phyloP scores from a whole-genome alignment of 1,140 invertebrate genomes.

The Aphaenogaster floridana region DNA sequence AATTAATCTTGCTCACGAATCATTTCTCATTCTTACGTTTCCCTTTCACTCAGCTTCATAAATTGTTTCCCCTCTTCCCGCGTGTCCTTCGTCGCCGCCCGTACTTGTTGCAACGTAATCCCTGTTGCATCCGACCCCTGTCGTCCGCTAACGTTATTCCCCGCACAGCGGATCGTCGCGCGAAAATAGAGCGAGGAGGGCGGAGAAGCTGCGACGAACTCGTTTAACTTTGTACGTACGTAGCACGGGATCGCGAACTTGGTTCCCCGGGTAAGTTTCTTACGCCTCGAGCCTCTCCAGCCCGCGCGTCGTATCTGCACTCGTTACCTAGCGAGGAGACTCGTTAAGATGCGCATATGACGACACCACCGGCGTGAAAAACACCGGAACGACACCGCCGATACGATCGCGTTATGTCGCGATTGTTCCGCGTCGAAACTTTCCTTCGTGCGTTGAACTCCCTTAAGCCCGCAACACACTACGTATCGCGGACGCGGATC shows the following conservation, averaged over 20 bases:
- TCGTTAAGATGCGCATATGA: constrained; percentile 43
- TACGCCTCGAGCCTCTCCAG: background rate
- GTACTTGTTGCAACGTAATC: constrained; percentile 51
- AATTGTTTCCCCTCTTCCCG: background rate
- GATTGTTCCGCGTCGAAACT: constrained; percentile 10
- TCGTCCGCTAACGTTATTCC: constrained; percentile 19
- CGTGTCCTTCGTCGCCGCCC: background rate
- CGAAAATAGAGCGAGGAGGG: background rate
- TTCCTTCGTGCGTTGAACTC: background rate
- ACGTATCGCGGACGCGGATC: too few relatives aligned
- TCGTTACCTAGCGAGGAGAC: constrained; percentile 24
- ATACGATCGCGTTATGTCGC: constrained; percentile 29
- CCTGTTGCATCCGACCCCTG: constrained; percentile 27
- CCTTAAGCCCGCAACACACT: background rate
- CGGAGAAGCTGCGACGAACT: constrained; percentile 11
- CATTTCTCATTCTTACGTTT: constrained; percentile 35
- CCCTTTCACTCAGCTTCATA: constrained; percentile 12
- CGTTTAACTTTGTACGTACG: constrained; percentile 59
- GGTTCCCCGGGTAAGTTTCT: constrained; percentile 28
- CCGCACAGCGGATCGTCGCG: constrained; percentile 1
- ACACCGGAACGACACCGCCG: background rate
- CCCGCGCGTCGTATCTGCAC: background rate
- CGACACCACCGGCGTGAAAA: constrained; percentile 1
- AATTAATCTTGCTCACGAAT: constrained; percentile 44
- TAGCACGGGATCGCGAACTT: constrained; percentile 48